A percentile compares a stretch with the other conserved stretches of the same genome.
Conservation (phyloP, 2,797 vertebrate species). For the Acanthurus tractus region DNA sequence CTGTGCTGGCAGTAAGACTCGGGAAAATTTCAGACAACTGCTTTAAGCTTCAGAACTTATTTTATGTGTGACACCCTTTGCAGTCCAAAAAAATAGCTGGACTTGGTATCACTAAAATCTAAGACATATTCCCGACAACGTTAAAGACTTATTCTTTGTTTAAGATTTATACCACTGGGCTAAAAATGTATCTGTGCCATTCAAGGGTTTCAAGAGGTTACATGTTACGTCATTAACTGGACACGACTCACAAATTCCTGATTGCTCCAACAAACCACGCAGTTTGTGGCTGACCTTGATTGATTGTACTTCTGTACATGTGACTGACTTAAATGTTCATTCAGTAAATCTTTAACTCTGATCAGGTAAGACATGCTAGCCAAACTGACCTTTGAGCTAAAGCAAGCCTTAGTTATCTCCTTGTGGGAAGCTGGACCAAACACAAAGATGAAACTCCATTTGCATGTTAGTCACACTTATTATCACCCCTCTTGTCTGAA, state of each 20-base stretch:
- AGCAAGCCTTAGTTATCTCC: slow-evolving; percentile 14
- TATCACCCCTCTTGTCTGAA: too few species aligned
- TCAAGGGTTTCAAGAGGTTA: neutral
- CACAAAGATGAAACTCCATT: neutral
- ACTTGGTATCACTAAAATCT: neutral
- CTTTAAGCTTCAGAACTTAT: neutral
- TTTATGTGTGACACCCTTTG: neutral
- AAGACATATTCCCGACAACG: neutral
- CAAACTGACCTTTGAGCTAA: slow-evolving; percentile 29
- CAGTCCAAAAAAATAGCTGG: neutral
- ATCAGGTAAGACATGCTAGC: neutral
- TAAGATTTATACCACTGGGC: neutral
- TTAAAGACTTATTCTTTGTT: neutral
- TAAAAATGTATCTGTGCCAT: neutral
- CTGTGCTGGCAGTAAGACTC: neutral
- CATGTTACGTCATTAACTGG: neutral
- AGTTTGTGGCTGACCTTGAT: too few species aligned
- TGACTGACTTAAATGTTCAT: neutral
- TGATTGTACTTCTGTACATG: neutral
- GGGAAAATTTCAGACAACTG: neutral
- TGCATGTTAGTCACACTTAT: neutral
- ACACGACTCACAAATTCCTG: neutral
- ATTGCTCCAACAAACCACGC: neutral
- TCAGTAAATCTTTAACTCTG: neutral
- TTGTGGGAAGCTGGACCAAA: slow-evolving; percentile 1